These are phyloP conservation scores for Aegypius monachus DNA, from an alignment of 2,113 vertebrate species.

Conservation along the genomic window DNA sequence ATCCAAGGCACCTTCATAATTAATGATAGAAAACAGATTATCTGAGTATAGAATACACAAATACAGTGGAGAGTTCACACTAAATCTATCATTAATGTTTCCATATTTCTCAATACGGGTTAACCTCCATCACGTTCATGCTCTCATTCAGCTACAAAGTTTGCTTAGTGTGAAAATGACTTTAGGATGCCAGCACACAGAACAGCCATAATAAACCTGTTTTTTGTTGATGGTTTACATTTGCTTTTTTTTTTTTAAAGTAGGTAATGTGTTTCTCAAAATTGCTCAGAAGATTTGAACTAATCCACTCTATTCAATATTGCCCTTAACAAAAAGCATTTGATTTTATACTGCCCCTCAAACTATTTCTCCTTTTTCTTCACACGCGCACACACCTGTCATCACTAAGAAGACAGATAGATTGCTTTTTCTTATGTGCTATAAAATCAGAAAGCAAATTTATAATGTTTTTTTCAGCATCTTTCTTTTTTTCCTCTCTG, in stretches of 20 bases:
- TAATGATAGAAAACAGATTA: neutral
- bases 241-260: neutral
- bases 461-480: neutral
- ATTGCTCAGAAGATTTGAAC: neutral
- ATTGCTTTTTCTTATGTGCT: neutral
- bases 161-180: neutral
- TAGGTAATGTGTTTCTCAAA: neutral
- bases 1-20: neutral
- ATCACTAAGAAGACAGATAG: neutral
- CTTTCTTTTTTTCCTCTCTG: neutral
- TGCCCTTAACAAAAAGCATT: neutral
- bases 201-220: neutral
- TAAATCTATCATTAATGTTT: neutral
- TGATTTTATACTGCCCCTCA: neutral
- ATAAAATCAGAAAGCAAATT: neutral
- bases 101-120: neutral
- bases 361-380: neutral
- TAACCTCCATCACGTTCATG: neutral
- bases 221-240: neutral
- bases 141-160: neutral
- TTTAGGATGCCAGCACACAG: neutral
- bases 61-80: neutral
- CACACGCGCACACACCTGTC: neutral
- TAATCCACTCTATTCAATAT: neutral
- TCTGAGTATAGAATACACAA: neutral